Conservation (phyloP, 2,113 vertebrate genomes). For the Amazona vittata region DNA sequence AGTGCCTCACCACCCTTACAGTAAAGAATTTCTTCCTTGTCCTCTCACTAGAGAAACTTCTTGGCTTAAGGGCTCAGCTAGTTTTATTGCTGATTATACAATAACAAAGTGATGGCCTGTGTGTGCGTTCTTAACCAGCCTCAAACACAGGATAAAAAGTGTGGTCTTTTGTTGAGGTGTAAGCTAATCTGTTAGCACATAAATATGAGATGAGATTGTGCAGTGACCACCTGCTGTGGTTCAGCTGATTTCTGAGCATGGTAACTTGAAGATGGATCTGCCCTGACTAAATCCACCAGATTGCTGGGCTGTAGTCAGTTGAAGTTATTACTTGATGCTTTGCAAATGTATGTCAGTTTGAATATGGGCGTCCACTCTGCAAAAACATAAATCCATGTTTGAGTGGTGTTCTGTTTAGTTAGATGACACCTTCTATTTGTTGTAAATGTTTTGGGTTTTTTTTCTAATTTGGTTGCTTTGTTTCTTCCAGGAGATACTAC, state of each 20-base stretch:
- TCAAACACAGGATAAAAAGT: background rate
- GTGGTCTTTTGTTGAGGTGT: background rate
- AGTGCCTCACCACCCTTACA: too few species aligned
- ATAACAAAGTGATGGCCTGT: background rate
- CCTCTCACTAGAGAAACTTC: background rate
- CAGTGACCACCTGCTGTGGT: background rate
- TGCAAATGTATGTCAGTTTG: background rate
- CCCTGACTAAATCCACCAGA: background rate
- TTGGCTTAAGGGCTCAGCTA: background rate
- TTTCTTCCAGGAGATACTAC: conserved; percentile 84
- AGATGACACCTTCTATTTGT: background rate
- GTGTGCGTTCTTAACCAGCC: background rate
- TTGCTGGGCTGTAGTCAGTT: background rate
- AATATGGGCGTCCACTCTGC: background rate
- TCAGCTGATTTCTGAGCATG: background rate
- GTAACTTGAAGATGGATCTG: background rate
- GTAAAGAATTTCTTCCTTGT: too few species aligned
- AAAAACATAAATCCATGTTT: background rate
- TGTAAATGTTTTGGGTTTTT: background rate
- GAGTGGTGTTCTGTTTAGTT: background rate
- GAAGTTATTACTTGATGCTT: background rate
- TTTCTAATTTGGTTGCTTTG: background rate
- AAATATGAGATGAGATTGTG: background rate
- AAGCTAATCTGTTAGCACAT: background rate
- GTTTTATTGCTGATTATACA: background rate